Evolutionary conservation across 2,113 vertebrate species (phyloP).

Genomic region (Elephas maximus): DNA sequence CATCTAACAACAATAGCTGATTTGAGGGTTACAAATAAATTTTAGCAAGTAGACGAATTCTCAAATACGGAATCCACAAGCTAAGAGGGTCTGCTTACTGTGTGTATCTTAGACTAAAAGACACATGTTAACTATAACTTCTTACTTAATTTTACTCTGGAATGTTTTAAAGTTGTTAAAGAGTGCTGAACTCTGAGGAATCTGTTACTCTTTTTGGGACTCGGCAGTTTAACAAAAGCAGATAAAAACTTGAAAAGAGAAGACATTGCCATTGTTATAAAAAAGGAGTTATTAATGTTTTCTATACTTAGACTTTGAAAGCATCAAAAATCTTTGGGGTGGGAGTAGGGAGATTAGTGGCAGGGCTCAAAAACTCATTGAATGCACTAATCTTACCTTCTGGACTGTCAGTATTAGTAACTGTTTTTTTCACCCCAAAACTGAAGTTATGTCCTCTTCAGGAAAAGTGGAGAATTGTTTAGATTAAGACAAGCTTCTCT

Average conservation of each 20-base stretch:
- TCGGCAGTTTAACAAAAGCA: constrained; percentile 38
- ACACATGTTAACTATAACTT: constrained; percentile 22
- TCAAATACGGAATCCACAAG: not conserved
- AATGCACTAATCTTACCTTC: constrained; percentile 12
- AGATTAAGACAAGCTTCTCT: constrained; percentile 41
- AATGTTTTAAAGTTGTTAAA: constrained; percentile 41
- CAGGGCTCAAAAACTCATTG: not conserved
- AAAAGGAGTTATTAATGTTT: not conserved
- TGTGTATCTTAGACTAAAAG: constrained; percentile 2
- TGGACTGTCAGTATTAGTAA: not conserved
- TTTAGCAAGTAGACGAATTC: not conserved
- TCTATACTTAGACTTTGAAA: constrained; percentile 51
- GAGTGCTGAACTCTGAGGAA: constrained; percentile 31
- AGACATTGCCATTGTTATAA: constrained; percentile 7
- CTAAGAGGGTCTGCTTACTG: not conserved
- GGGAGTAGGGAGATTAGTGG: not conserved
- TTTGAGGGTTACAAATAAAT: not conserved
- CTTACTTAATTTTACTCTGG: not conserved
- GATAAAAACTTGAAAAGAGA: constrained; percentile 18
- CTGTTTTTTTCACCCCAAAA: not conserved
- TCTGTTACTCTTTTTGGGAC: not conserved
- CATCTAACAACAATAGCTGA: not conserved
- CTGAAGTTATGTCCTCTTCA: constrained; percentile 45
- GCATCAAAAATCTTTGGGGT: not conserved
- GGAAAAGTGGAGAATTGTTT: constrained; percentile 40